A percentile compares a stretch with the other conserved stretches of the same genome.
phyloP scores from a whole-genome alignment of 1,140 invertebrate species.

The Euura lappo region DNA sequence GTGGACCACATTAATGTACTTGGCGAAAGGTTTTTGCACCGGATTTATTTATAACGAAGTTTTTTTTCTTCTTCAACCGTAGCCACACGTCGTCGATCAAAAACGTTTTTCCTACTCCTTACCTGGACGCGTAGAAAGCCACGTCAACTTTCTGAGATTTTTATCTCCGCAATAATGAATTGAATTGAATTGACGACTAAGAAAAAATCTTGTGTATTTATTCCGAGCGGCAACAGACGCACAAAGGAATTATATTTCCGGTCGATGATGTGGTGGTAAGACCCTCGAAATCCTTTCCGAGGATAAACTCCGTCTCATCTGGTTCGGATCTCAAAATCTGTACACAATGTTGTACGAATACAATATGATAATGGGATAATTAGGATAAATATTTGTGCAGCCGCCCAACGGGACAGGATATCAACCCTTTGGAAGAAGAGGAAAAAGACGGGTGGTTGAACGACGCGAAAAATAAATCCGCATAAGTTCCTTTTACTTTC shows the following conservation, averaged over 20 bases:
- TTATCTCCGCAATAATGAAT: too few relatives aligned
- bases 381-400: constrained; percentile 61
- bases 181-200: background rate
- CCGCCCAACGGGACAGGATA: constrained; percentile 35
- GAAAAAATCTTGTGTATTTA: background rate
- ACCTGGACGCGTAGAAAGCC: background rate
- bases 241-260: background rate
- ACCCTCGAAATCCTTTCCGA: background rate
- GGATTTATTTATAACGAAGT: too few relatives aligned
- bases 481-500: too few relatives aligned
- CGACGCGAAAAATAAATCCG: too few relatives aligned
- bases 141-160: background rate
- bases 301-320: background rate
- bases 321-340: background rate
- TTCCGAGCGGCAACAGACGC: background rate
- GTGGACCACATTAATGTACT: too few relatives aligned
- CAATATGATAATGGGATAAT: constrained; percentile 37
- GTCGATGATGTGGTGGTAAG: background rate
- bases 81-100: background rate
- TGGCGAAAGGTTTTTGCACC: too few relatives aligned
- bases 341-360: too few relatives aligned
- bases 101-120: background rate
- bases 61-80: too few relatives aligned
- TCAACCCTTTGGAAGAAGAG: constrained; percentile 43
- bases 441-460: too few relatives aligned